Evolutionary conservation across 2,113 vertebrate genomes (phyloP), one percentile per base, ranked within the genome.

Genomic region (Otus sunia): DNA sequence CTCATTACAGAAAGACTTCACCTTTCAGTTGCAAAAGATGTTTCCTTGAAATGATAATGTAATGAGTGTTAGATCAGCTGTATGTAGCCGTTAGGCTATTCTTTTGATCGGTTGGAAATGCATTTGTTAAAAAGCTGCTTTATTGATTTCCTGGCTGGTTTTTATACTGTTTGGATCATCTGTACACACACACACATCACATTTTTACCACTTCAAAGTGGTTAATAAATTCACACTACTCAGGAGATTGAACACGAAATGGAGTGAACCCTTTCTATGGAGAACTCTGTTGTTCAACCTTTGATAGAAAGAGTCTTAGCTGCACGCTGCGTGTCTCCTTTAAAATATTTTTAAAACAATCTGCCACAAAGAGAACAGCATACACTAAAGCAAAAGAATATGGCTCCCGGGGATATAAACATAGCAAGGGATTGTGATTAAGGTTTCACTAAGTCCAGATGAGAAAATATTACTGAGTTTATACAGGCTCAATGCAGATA

Each of bases 71-170:
- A 98, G 97, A 98, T 97, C 94, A 94, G 80, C 68, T 9, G 2
- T 52, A 5, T 94, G 96, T 97, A 95, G 96, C 98, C 78, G 90
- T 93, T 88, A 91, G 94, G 96, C 96, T 86, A 53, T 88, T 91
- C 88, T 96, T 98, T 97, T 98, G 98, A 98, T 98, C 97, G 53
- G 69, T 66, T 93, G 56, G 11, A 93, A 93, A 97, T 94, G 96
- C 93, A 91, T 97, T 98, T 98, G 97, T 97, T 97, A 97, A 97
- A 97, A 97, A 94, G 94, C 92, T 18, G 11, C 94, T 95, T 97
- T 97, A 97, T 97, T 98, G 97, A 98, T 98, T 97, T 96, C 93
- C 94, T 88, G 72, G 91, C 94, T 98, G 95, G 27, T 96, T 97
- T 97, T 95, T 94, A 76, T 97, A 29, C 67, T 92, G 88, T 97